phyloP scores from a whole-genome alignment of 2,888 invertebrate species.

The Drosophila kokeensis region DNA sequence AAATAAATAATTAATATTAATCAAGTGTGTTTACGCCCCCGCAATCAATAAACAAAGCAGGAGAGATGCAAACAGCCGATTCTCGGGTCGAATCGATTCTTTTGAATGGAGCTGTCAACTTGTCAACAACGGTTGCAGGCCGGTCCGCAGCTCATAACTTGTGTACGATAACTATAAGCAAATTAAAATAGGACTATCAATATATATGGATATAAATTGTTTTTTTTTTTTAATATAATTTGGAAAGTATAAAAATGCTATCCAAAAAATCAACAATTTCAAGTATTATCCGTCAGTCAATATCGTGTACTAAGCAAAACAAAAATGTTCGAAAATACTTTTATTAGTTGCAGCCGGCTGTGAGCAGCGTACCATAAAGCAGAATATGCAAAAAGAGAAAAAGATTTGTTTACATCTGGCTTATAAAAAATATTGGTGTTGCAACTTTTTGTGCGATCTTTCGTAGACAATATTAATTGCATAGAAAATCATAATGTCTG shows the following conservation, averaged over 20 bases:
- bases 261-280: neutral
- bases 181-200: neutral
- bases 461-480: neutral
- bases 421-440: slow-evolving; percentile 8
- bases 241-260: neutral
- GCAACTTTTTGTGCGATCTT: slow-evolving; percentile 37
- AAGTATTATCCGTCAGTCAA: neutral
- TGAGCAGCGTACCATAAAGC: slow-evolving; percentile 38
- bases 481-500: slow-evolving; percentile 39
- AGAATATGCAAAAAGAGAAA: slow-evolving; percentile 17
- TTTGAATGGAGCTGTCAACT: slow-evolving; percentile 16
- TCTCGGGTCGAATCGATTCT: slow-evolving; percentile 7
- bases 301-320: neutral
- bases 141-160: neutral
- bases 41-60: slow-evolving; percentile 59
- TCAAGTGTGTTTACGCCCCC: slow-evolving; percentile 48
- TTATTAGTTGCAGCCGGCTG: neutral
- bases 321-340: neutral
- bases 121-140: neutral
- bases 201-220: neutral
- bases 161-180: neutral
- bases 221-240: neutral
- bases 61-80: slow-evolving; percentile 16
- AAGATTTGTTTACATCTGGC: slow-evolving; percentile 42
- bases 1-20: slow-evolving; percentile 41